Evolutionary conservation across 2,113 vertebrate genomes (phyloP), one percentile per base, ranked within the genome.

Genomic region (Chloropsis hardwickii): DNA sequence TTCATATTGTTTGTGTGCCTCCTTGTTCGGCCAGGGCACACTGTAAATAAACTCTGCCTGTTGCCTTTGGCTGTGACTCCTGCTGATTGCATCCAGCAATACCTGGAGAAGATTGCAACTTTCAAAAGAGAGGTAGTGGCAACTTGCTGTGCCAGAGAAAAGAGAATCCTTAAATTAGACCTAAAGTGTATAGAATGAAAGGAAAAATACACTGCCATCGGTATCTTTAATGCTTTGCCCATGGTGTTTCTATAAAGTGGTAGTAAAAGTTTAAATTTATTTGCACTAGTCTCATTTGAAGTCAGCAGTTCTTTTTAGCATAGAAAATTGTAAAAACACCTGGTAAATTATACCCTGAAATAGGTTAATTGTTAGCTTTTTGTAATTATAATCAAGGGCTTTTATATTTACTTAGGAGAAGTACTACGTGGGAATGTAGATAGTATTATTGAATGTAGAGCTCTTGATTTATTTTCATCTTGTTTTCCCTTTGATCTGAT

Each of bases 391-490:
- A 90, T 87, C 62, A 77, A 81, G 47, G 37, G 18, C 12, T 77
- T 92, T 90, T 72, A 19, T 92, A 66, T 94, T 87, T 83, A 77
- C 54, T 80, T 11, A 62, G 69, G 58, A 54, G 69, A 74, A 90
- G 13, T 54, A 39, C 6, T 77, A 6, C 1, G 4, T 88, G 67
- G 40, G 19, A 91, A 31, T n/a, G n/a, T 37, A 81, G 87, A 91
- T 62, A 92, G 44, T 40, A 6, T 44, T 81, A 70, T 10, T 94
- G 57, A 91, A 62, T 93, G 81, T 73, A 57, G 66, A 80, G 18
- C 14, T 94, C 85, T 70, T 97, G 48, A 97, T 92, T 79, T 60
- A 76, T 94, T 89, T 88, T 91, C 21, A n/a, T 81, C 50, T 77
- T 94, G 28, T 89, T 94, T 95, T 88, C 80, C 48, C 71, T 95